Conservation (phyloP, 2,113 vertebrate species). For the Ahaetulla prasina region DNA sequence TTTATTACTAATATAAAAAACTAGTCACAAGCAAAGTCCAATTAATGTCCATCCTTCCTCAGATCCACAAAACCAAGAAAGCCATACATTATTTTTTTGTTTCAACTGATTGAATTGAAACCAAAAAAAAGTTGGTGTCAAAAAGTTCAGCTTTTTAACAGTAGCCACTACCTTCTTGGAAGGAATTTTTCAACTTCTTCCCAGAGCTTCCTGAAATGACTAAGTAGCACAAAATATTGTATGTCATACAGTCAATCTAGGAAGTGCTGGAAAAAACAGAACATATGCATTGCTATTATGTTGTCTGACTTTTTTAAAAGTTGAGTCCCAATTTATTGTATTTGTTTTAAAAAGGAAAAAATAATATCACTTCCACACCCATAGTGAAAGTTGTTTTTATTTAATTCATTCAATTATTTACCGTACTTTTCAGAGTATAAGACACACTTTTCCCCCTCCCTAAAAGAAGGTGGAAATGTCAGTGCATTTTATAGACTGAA, state of each 20-base stretch:
- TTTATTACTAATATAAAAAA: not conserved
- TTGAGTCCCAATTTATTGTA: not conserved
- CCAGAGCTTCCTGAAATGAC: not conserved
- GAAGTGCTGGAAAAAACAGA: not conserved
- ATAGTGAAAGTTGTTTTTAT: not conserved
- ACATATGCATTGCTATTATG: not conserved
- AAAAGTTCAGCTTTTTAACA: not conserved
- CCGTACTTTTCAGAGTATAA: no score
- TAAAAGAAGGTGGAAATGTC: no score
- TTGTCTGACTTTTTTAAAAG: not conserved
- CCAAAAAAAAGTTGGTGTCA: not conserved
- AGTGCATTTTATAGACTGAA: no score
- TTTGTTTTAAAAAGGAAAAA: not conserved
- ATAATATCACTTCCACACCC: not conserved
- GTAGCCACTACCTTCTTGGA: not conserved
- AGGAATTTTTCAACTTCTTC: not conserved
- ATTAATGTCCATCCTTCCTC: not conserved
- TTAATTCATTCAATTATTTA: not conserved
- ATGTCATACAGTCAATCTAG: not conserved
- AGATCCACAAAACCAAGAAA: not conserved
- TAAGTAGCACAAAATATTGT: not conserved
- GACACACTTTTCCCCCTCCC: no score
- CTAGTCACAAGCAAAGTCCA: not conserved
- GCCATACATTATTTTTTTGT: not conserved
- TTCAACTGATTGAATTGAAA: not conserved